Percentiles rank a stretch among this genome's conserved stretches.
Evolutionary conservation across 2,797 vertebrate genomes (phyloP).

Genomic region (Crenuchus spilurus): DNA sequence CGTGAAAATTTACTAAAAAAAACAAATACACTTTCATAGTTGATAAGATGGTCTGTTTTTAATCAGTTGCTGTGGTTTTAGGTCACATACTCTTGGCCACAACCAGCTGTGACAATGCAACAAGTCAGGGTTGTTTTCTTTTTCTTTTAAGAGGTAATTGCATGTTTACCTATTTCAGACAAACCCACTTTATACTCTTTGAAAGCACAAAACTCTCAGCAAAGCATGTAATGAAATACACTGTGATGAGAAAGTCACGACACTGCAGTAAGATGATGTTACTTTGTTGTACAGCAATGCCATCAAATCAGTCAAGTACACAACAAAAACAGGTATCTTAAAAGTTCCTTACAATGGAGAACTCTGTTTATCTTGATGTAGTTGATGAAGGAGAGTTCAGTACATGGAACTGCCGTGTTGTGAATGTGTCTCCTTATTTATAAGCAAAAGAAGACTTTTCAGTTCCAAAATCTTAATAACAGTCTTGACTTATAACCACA

Average conservation of each 20-base stretch:
- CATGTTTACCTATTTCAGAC: slow-evolving; percentile 47
- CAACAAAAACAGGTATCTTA: too few relatives aligned
- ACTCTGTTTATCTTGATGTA: too few relatives aligned
- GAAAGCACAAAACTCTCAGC: slow-evolving; percentile 12
- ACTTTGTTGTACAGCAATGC: background rate
- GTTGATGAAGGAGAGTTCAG: too few relatives aligned
- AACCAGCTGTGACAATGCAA: slow-evolving; percentile 42
- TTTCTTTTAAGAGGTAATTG: slow-evolving; percentile 37
- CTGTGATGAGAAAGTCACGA: background rate
- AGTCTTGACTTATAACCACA: too few relatives aligned
- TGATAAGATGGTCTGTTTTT: slow-evolving; percentile 36
- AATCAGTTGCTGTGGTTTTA: slow-evolving; percentile 40
- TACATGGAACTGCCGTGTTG: too few relatives aligned
- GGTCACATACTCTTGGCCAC: slow-evolving; percentile 27
- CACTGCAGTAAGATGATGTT: background rate
- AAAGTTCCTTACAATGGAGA: too few relatives aligned
- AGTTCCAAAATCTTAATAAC: too few relatives aligned
- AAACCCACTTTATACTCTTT: slow-evolving; percentile 39
- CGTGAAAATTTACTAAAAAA: too few relatives aligned
- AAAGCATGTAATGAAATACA: slow-evolving; percentile 25
- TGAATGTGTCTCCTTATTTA: too few relatives aligned
- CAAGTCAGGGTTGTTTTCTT: slow-evolving; percentile 2
- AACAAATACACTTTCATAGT: background rate
- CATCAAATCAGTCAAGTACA: too few relatives aligned
- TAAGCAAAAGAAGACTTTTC: too few relatives aligned